Conservation (phyloP, 2,113 vertebrate genomes). For the Murina feae region DNA sequence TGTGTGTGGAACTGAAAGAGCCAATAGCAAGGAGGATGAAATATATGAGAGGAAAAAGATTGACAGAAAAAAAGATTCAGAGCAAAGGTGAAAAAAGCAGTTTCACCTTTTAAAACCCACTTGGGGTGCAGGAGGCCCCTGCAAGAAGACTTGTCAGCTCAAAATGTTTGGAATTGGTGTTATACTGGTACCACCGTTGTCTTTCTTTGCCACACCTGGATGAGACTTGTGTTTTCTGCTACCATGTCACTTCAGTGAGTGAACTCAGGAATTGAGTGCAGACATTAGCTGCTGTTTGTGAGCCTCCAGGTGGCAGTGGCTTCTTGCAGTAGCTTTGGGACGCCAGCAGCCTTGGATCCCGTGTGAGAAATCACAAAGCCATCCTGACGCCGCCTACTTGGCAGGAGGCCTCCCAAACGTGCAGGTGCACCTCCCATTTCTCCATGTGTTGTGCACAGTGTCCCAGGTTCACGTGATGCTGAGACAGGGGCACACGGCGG, state of each 20-base stretch:
- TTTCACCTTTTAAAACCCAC: not conserved
- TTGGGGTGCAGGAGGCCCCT: not conserved
- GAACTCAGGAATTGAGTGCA: not conserved
- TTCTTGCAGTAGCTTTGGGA: slow-evolving; percentile 27
- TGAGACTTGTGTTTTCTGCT: not conserved
- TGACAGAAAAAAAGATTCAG: not conserved
- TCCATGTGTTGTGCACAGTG: not conserved
- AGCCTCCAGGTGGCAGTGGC: slow-evolving; percentile 65
- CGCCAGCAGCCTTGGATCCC: not conserved
- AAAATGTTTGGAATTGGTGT: not conserved
- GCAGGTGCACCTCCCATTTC: not conserved
- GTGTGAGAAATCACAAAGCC: not conserved
- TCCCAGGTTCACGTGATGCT: not conserved
- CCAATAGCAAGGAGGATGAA: not conserved
- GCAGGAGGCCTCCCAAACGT: not conserved
- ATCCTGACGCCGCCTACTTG: not conserved
- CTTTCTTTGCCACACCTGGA: not conserved
- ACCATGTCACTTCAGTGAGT: not conserved
- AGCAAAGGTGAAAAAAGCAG: not conserved
- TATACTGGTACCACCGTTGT: not conserved
- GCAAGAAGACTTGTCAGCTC: not conserved
- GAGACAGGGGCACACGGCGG: not conserved
- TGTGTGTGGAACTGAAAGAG: not conserved
- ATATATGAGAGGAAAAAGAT: not conserved
- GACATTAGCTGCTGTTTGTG: slow-evolving; percentile 12